Base-by-base conservation (phyloP, 2,888 invertebrate species). In the Cantharis rustica region DNA sequence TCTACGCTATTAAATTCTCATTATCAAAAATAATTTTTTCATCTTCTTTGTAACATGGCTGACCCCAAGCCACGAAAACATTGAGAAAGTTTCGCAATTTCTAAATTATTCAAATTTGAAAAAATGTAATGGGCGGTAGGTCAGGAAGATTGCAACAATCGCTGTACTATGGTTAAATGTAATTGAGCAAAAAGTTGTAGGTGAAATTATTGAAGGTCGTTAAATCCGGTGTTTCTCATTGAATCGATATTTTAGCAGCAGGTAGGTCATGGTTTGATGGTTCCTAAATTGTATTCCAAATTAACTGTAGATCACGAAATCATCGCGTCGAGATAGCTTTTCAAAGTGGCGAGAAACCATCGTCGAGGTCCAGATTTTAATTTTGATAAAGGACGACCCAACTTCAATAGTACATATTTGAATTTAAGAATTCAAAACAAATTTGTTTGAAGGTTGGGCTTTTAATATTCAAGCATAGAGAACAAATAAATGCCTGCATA, bases 181-280 rank as follows among this genome's bases (percentile, higher is more conserved):
- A 66, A 75, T 75, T 71, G 47, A 75, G 68, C 27, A 75, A 71
- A 71, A 72, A 72, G 27, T 71, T 31, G 62, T 72, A 71, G 63
- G 72, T 73, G n/a, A 64, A 76, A 76, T 76, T 66, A 66, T 20
- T 66, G 76, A 73, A 76, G 76, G 76, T 76, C 72, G 68, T 16
- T 69, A 72, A 72, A 71, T 76, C 73, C 70, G 64, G 64, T 66
- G 64, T 20, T 20, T 66, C 17, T 66, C 64, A 66, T 66, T 66
- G 64, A 66, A 66, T 23, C 17, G n/a, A 66, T 20, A 20, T 66
- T 66, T 66, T 9, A 23, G n/a, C 64, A 13, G 23, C 10, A 17
- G 23, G 64, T 66, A 16, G 64, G 64, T 66, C 64, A 66, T 15
- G 64, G 20, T 20, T 66, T 66, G 15, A 13, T 66, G 23, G 20